These are phyloP conservation scores for Megaptera novaeangliae DNA, from an alignment of 2,113 vertebrate genomes.

Conservation along the genomic window DNA sequence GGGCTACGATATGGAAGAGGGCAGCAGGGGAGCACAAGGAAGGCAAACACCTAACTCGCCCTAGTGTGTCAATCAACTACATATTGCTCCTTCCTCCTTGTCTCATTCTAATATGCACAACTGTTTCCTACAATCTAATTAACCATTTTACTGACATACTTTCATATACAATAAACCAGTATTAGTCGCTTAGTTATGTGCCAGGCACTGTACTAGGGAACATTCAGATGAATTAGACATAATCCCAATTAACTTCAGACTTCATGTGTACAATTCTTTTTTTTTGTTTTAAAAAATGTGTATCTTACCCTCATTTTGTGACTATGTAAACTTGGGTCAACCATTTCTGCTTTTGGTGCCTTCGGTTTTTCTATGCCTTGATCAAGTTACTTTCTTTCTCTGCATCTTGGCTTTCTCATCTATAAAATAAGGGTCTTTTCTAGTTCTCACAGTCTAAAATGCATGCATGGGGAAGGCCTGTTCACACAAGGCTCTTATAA, in stretches of 20 bases:
- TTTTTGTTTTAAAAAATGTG: constrained; percentile 15
- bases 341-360: neutral
- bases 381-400: constrained; percentile 3
- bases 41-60: neutral
- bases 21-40: neutral
- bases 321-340: neutral
- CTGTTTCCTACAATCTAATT: neutral
- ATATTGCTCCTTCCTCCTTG: neutral
- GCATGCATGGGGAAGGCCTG: neutral
- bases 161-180: neutral
- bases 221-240: neutral
- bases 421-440: constrained; percentile 21
- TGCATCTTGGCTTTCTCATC: neutral
- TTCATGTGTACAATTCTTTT: neutral
- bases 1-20: neutral
- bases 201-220: neutral
- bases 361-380: neutral
- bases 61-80: neutral
- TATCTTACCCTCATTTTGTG: constrained; percentile 6
- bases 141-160: neutral
- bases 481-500: constrained; percentile 1
- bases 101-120: neutral
- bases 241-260: constrained; percentile 33
- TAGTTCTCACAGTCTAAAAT: neutral
- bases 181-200: neutral